Base-by-base conservation (phyloP, 2,797 vertebrate genomes). In the Triplophysa bombifrons region DNA sequence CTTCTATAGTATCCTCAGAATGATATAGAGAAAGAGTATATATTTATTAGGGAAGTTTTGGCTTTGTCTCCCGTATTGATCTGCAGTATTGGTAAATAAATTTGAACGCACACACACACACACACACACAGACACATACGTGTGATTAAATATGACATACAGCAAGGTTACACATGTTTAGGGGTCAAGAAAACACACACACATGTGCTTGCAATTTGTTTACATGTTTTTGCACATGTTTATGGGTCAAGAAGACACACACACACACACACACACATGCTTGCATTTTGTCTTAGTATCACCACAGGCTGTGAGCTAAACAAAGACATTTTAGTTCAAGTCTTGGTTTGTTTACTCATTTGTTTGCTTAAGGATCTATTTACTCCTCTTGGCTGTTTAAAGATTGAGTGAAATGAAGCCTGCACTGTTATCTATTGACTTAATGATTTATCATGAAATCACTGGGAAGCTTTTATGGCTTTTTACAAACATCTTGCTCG, bases 291-390 rank as follows among this genome's bases (percentile, higher is more conserved):
- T 73, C 30, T 66, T 44, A 19, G 11, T 46, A 16, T 73, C 41
- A 38, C 50, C 20, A 10, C 34, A 64, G 48, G 34, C 50, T 46
- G 34, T 46, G 8, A 17, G 13, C 50, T 44, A 12, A 22, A 6
- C 9, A 60, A 69, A 48, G 41, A 60, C 50, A 25, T 56, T 63
- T 25, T 27, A 25, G 53, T 69, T 27, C 9, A 30, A 55, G 48
- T 58, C 22, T 22, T 68, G 73, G 46, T 74, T 64, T 69, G 56
- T 69, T 74, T 72, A 51, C 34, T 50, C 1, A 1, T 48, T 63
- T 58, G 66, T 75, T 80, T 53, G 55, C 51, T 64, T 60, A 17
- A 71, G 48, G 68, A 72, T 55, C 48, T 64, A 38, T 61, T 77
- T 70, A 61, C 27, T 70, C 27, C 44, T 61, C 41, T 3, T 6